Evolutionary conservation across 2,113 vertebrate species (phyloP).

Genomic region (Lophotis ruficrista): DNA sequence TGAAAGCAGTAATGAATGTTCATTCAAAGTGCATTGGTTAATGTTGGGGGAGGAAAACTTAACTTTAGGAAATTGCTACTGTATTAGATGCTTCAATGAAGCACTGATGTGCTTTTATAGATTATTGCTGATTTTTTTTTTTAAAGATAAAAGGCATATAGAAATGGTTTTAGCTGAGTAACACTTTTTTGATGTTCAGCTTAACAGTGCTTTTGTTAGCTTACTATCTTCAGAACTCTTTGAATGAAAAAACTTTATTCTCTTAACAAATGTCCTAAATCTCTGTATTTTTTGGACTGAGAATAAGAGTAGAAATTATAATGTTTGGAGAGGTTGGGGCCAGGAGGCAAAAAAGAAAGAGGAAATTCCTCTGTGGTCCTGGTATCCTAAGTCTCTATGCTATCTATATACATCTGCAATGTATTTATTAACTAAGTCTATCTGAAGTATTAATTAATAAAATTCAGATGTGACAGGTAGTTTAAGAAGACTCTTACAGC

Average conservation of each 20-base stretch:
- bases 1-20: not conserved
- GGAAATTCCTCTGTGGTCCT: not conserved
- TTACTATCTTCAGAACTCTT: not conserved
- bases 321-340: not conserved
- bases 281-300: not conserved
- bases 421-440: not conserved
- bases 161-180: not conserved
- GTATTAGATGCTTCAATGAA: not conserved
- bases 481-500: not conserved
- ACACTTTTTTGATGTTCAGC: not conserved
- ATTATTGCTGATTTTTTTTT: not conserved
- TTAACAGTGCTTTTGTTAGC: not conserved
- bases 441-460: not conserved
- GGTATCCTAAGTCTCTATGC: not conserved
- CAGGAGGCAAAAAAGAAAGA: not conserved
- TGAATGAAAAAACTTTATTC: not conserved
- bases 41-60: not conserved
- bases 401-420: not conserved
- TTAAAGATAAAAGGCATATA: not conserved
- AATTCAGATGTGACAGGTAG: not conserved
- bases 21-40: not conserved
- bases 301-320: not conserved
- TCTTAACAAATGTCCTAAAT: not conserved
- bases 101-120: not conserved
- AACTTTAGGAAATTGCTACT: not conserved